phyloP scores from a whole-genome alignment of 2,797 vertebrate genomes.

The Rhinophrynus dorsalis region DNA sequence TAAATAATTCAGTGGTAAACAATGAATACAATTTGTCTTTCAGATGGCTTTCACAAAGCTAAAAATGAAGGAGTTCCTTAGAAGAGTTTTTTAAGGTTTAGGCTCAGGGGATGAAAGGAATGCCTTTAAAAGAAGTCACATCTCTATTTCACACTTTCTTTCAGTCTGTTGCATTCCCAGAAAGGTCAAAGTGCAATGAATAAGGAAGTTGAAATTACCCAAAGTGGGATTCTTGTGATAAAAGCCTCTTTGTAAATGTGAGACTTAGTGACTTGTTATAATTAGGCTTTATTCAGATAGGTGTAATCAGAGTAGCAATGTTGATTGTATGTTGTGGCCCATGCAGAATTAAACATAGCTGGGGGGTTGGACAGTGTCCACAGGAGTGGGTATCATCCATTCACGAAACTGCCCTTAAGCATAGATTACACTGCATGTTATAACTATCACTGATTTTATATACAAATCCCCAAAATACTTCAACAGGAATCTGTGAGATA shows the following conservation, averaged over 20 bases:
- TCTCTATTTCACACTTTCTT: not conserved
- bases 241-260: constrained; percentile 23
- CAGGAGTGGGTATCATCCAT: too few relatives aligned
- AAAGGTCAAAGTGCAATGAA: constrained; percentile 14
- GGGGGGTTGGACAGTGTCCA: too few relatives aligned
- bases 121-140: not conserved
- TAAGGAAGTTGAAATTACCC: constrained; percentile 16
- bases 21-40: not conserved
- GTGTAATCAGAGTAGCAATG: not conserved
- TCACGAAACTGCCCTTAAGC: too few relatives aligned
- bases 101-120: constrained; percentile 36
- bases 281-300: too few relatives aligned
- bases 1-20: not conserved
- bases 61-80: constrained; percentile 1
- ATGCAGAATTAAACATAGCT: too few relatives aligned
- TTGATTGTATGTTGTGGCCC: too few relatives aligned
- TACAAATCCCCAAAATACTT: too few relatives aligned
- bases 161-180: not conserved
- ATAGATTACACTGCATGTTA: too few relatives aligned
- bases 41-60: constrained; percentile 1
- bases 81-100: constrained; percentile 42
- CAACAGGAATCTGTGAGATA: too few relatives aligned
- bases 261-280: not conserved
- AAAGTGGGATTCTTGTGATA: constrained; percentile 21
- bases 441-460: too few relatives aligned